Conservation (phyloP, 2,888 invertebrate genomes). For the Oscheius sp. region DNA sequence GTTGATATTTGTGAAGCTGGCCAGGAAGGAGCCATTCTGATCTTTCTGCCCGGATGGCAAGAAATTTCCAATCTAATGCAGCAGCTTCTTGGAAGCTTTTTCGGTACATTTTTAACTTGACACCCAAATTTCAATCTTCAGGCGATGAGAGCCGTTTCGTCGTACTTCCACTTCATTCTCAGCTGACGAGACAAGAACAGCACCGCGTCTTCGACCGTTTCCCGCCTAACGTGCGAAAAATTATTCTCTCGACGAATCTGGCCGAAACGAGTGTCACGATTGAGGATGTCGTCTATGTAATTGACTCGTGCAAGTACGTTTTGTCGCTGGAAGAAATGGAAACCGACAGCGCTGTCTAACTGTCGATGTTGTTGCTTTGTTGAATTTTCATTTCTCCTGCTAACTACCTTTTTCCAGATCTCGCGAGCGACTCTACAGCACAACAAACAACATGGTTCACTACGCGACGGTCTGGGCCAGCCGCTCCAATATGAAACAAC, state of each 20-base stretch:
- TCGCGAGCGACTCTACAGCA: slow-evolving; percentile 96
- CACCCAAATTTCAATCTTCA: slow-evolving; percentile 6
- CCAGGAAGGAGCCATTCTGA: slow-evolving; percentile 85
- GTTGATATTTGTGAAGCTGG: slow-evolving; percentile 18
- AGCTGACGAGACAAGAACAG: slow-evolving; percentile 94
- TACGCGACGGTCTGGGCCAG: slow-evolving; percentile 90
- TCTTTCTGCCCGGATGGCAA: slow-evolving; percentile 97
- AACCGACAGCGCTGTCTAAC: background rate
- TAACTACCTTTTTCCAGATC: slow-evolving; percentile 77
- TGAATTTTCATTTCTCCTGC: background rate
- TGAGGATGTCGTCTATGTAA: slow-evolving; percentile 96
- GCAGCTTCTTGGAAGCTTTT: slow-evolving; percentile 84
- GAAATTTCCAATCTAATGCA: slow-evolving; percentile 91
- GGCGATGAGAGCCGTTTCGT: slow-evolving; percentile 73
- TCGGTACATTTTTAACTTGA: slow-evolving; percentile 76
- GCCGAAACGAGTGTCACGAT: slow-evolving; percentile 98
- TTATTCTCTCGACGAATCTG: slow-evolving; percentile 96
- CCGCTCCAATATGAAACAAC: slow-evolving; percentile 89
- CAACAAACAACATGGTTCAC: slow-evolving; percentile 98
- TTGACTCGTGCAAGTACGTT: slow-evolving; percentile 90
- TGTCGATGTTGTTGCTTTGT: background rate
- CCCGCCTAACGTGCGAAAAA: slow-evolving; percentile 74
- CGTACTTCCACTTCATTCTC: slow-evolving; percentile 95
- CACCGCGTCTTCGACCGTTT: slow-evolving; percentile 84
- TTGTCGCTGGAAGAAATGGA: too few relatives aligned